Percentiles rank a stretch among this genome's conserved stretches.
phyloP scores from a whole-genome alignment of 2,797 vertebrate genomes.

The Xenops minutus region DNA sequence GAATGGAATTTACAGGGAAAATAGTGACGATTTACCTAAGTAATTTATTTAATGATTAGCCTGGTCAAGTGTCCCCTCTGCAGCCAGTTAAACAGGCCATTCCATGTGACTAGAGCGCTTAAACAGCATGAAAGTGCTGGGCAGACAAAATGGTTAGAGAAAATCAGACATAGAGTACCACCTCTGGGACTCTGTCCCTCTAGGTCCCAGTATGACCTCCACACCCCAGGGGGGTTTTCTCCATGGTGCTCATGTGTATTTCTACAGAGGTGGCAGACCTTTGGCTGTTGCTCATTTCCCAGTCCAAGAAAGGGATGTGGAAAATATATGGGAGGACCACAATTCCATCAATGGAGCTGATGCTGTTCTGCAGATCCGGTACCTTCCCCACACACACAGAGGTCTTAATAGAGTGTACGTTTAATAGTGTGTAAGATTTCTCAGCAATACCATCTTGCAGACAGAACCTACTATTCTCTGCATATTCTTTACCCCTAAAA shows the following conservation, averaged over 20 bases:
- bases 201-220: not conserved
- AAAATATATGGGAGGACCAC: not conserved
- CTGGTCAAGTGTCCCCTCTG: not conserved
- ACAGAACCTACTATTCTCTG: not conserved
- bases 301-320: not conserved
- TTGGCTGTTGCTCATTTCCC: not conserved
- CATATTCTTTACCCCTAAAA: fast-evolving
- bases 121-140: not conserved
- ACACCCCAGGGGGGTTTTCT: not conserved
- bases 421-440: not conserved
- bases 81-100: not conserved
- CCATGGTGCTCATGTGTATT: fast-evolving
- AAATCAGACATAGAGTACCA: not conserved
- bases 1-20: not conserved
- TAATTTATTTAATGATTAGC: not conserved
- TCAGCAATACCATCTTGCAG: not conserved
- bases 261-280: not conserved
- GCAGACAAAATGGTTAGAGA: not conserved
- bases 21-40: not conserved
- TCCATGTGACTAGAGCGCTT: not conserved
- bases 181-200: not conserved
- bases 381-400: fast-evolving
- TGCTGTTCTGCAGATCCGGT: not conserved
- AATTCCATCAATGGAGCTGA: not conserved
- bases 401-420: not conserved